Evolutionary conservation across 2,888 invertebrate genomes (phyloP).

Genomic region (Germaria angustata): DNA sequence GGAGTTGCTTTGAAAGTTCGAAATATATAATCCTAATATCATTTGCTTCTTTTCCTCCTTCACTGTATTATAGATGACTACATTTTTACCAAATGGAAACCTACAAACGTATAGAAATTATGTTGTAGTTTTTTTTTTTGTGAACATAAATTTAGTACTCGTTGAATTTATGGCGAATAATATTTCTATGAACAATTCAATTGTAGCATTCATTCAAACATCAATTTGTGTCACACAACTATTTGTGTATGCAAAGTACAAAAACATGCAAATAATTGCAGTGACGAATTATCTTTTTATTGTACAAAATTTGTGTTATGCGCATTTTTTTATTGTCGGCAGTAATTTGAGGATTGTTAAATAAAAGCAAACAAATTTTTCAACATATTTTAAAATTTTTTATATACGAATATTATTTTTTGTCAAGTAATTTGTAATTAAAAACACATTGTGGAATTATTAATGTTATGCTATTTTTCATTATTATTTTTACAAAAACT

Average conservation of each 20-base stretch:
- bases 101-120: background rate
- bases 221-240: constrained; percentile 52
- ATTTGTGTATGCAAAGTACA: constrained; percentile 16
- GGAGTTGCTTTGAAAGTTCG: too few relatives aligned
- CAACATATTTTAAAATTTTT: background rate
- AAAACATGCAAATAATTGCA: background rate
- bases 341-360: background rate
- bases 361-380: too few relatives aligned
- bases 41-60: background rate
- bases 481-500: too few relatives aligned
- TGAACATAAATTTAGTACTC: background rate
- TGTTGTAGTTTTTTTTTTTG: constrained; percentile 1
- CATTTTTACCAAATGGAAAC: background rate
- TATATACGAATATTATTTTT: fast-evolving
- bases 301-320: background rate
- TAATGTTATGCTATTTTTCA: background rate
- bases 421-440: background rate
- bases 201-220: constrained; percentile 50
- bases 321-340: background rate
- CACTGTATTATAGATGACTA: constrained; percentile 20
- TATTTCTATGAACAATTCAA: constrained; percentile 46
- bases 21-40: too few relatives aligned
- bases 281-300: background rate
- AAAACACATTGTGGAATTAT: background rate
- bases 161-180: constrained; percentile 17